Evolutionary conservation across 2,797 vertebrate species (phyloP).

Genomic region (Sebastes elongatus): DNA sequence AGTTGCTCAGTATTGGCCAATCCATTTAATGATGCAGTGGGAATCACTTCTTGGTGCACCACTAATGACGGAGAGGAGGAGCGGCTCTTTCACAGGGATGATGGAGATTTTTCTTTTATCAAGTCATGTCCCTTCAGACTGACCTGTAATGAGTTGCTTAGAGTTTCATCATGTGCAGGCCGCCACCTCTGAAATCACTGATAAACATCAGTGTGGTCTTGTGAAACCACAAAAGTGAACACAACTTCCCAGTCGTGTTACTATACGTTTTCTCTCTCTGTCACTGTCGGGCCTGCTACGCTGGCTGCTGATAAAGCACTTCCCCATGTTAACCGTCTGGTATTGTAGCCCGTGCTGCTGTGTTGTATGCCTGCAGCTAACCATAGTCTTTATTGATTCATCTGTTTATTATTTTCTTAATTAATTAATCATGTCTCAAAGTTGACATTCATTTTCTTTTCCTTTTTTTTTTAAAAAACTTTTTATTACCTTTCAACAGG

Average conservation of each 20-base stretch:
- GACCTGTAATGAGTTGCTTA: background rate
- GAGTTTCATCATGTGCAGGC: background rate
- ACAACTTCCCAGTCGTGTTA: background rate
- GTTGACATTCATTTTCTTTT: no score
- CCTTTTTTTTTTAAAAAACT: no score
- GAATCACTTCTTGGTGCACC: background rate
- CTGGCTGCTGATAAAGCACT: background rate
- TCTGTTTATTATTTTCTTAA: background rate
- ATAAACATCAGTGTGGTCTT: conserved; percentile 45
- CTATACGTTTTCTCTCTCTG: background rate
- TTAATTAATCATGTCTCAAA: background rate
- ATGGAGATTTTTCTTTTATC: background rate
- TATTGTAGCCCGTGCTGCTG: background rate
- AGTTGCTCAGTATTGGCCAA: background rate
- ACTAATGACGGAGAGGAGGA: no score
- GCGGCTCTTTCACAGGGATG: background rate
- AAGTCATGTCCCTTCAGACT: background rate
- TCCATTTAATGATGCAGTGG: background rate
- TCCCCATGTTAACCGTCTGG: background rate
- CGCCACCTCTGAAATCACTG: conserved; percentile 15
- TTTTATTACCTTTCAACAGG: no score
- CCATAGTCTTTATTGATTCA: no score
- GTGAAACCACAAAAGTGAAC: conserved; percentile 36
- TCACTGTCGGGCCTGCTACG: background rate
- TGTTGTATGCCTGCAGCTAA: background rate